A percentile compares a stretch with the other conserved stretches of the same genome.
These are phyloP conservation scores for Mantis religiosa DNA, from an alignment of 2,888 invertebrate species.

Conservation along the genomic window DNA sequence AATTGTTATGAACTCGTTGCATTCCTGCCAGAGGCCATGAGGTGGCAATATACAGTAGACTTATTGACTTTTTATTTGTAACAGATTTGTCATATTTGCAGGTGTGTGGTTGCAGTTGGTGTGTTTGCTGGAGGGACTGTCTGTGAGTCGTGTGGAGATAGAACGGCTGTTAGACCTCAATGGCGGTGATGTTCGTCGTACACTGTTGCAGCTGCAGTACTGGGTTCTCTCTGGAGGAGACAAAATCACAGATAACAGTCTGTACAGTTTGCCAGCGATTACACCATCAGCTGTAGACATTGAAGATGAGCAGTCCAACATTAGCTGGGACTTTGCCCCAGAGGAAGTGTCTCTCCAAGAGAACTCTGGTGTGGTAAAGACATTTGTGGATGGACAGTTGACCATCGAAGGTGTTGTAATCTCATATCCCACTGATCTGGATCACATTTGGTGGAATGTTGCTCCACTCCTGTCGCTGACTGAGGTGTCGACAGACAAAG, in stretches of 20 bases:
- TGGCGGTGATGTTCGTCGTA: slow-evolving; percentile 66
- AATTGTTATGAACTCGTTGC: no score
- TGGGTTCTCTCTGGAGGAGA: slow-evolving; percentile 52
- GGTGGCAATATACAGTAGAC: no score
- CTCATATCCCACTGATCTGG: slow-evolving; percentile 35
- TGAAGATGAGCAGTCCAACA: slow-evolving; percentile 23
- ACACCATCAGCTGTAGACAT: not conserved
- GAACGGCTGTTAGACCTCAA: slow-evolving; percentile 55
- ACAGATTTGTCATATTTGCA: slow-evolving; percentile 34
- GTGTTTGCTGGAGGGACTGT: slow-evolving; percentile 60
- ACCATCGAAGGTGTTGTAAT: not conserved
- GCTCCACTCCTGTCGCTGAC: slow-evolving; percentile 27
- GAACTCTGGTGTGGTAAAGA: not conserved
- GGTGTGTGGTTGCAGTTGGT: slow-evolving; percentile 65
- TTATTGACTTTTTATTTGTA: no score
- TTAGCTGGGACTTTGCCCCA: not conserved
- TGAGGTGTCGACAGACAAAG: not conserved
- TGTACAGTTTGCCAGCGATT: not conserved
- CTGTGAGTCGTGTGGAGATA: slow-evolving; percentile 51
- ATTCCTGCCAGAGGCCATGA: no score
- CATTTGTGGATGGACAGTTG: not conserved
- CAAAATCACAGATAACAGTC: not conserved
- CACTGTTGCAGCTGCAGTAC: slow-evolving; percentile 69
- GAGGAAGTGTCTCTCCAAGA: not conserved
- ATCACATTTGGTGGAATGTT: slow-evolving; percentile 41